Evolutionary conservation across 2,888 invertebrate genomes (phyloP), one percentile per base, ranked within the genome.

Genomic region (Limenitis camilla): DNA sequence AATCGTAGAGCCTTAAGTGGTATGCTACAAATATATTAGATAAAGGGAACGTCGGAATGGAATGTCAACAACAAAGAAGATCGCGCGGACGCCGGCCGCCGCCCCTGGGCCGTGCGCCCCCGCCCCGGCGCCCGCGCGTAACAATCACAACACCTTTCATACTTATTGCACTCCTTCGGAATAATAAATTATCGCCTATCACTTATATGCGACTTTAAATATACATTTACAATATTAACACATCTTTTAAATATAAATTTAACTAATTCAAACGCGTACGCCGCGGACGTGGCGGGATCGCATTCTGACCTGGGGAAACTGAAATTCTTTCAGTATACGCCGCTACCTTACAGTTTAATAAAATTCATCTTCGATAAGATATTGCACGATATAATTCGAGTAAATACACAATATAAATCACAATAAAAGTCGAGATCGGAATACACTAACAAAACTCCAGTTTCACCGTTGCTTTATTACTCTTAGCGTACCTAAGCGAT

Each of bases 191-290:
- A 82, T 78, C 81, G 76, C 76, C 76, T 79, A 81, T 78, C 72
- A 78, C 74, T 75, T 79, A 77, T 66, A 74, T 70, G 77, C 78
- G 81, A 79, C 76, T 72, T 69, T 63, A 58, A 78, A 80, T 81
- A 83, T 81, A 85, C 81, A 85, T 86, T 83, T 85, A 82, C 83
- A 85, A 81, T 85, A 84, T 85, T 80, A 85, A 83, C 84, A 83
- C 79, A 81, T 84, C 74, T 81, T 79, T 76, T 76, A 81, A 56
- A 81, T 84, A 83, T 82, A 80, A 84, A 84, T 86, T 86, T 81
- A 79, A 81, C 85, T 87, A 86, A 81, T 78, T 70, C 66, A 60
- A 71, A 75, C 65, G 72, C 74, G 79, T 81, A 80, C 80, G 72
- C 71, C 77, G 74, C 74, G 19, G 19, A 50, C 46, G 50, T 41